Evolutionary conservation across 2,888 invertebrate genomes (phyloP).

Genomic region (Acholoe squamosa): DNA sequence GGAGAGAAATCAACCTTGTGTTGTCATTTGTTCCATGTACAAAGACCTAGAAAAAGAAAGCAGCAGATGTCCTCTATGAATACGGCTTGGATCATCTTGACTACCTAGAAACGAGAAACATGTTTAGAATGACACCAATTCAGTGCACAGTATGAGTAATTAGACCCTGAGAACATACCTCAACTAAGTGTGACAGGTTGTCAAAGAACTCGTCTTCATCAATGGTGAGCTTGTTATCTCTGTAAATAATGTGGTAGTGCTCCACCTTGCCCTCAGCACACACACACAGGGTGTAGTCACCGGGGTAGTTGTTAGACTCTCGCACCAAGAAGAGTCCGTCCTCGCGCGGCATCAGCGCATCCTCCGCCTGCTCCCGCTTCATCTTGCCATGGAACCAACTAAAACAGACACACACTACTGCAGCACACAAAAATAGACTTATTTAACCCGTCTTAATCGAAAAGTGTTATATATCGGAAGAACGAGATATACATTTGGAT

Average conservation of each 20-base stretch:
- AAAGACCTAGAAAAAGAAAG: no score
- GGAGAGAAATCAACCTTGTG: no score
- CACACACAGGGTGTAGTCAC: constrained; percentile 98
- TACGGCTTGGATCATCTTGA: no score
- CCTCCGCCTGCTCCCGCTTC: constrained; percentile 95
- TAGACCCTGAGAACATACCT: constrained; percentile 86
- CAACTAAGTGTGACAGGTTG: constrained; percentile 95
- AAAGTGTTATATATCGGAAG: no score
- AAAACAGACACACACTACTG: constrained; percentile 67
- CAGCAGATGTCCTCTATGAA: no score
- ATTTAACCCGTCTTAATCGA: no score
- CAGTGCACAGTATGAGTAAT: neutral
- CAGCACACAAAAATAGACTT: no score
- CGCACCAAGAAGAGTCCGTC: constrained; percentile 96
- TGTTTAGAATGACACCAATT: no score
- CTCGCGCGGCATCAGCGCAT: constrained; percentile 88
- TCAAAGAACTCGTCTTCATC: constrained; percentile 99
- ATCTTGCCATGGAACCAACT: constrained; percentile 99
- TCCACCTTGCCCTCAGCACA: constrained; percentile 94
- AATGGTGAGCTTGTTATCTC: constrained; percentile 95
- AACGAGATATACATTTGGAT: no score
- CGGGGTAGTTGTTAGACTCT: constrained; percentile 99
- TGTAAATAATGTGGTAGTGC: constrained; percentile 94
- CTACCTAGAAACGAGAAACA: no score
- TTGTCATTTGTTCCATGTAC: no score